A percentile compares a stretch with the other conserved stretches of the same genome.
phyloP scores from a whole-genome alignment of 2,888 invertebrate species.

The Netelia virgata region DNA sequence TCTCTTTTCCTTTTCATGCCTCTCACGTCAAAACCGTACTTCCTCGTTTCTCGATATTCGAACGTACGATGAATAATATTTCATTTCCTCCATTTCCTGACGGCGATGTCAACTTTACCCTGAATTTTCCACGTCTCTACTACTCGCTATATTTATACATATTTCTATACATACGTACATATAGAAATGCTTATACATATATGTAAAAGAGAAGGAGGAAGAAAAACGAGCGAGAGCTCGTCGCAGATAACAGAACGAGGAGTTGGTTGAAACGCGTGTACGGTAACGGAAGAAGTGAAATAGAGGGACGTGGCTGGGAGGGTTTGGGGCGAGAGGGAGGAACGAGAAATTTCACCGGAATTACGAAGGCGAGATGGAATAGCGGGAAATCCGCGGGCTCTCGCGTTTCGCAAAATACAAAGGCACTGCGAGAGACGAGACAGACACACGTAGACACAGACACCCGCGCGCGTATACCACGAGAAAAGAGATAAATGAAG shows the following conservation, averaged over 20 bases:
- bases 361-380: constrained; percentile 66
- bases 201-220: constrained; percentile 41
- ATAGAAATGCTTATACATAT: constrained; percentile 27
- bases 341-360: constrained; percentile 58
- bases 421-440: constrained; percentile 47
- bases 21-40: constrained; percentile 32
- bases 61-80: constrained; percentile 61
- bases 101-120: constrained; percentile 56
- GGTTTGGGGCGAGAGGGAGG: neutral
- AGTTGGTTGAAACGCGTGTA: constrained; percentile 59
- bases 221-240: constrained; percentile 24
- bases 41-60: constrained; percentile 55
- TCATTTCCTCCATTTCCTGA: constrained; percentile 64
- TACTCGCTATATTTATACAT: constrained; percentile 2
- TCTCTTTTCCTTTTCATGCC: neutral
- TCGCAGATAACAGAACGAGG: constrained; percentile 52
- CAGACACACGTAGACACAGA: constrained; percentile 8
- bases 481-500: constrained; percentile 10
- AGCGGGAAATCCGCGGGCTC: constrained; percentile 64
- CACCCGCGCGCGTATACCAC: constrained; percentile 24
- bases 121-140: constrained; percentile 46
- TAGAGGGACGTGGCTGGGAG: neutral
- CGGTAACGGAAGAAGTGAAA: neutral
- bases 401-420: constrained; percentile 64
- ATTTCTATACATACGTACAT: constrained; percentile 25